A percentile compares a stretch with the other conserved stretches of the same genome.
Evolutionary conservation across 2,113 vertebrate genomes (phyloP).

Genomic region (Leiothrix lutea): DNA sequence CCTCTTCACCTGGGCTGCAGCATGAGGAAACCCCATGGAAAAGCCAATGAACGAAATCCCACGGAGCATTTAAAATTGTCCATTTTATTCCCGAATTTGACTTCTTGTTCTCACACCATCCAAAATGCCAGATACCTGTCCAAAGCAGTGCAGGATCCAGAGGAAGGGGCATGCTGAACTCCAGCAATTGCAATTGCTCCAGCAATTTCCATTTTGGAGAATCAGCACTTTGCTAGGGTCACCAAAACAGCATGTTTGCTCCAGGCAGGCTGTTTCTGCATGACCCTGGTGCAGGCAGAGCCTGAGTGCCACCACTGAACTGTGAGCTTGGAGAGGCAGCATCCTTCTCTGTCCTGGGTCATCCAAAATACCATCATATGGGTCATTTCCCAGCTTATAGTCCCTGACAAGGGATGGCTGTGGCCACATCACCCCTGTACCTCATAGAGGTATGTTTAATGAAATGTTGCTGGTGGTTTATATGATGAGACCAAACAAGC

Average conservation of each 20-base stretch:
- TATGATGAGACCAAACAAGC: background rate
- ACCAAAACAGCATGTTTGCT: background rate
- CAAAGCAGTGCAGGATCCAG: background rate
- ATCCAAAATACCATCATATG: accelerated
- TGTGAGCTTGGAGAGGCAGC: background rate
- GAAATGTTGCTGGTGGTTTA: background rate
- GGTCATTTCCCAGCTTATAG: background rate
- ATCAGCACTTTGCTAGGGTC: background rate
- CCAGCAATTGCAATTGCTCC: background rate
- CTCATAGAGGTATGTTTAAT: background rate
- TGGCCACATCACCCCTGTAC: accelerated
- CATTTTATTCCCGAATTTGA: background rate
- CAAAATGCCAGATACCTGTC: background rate
- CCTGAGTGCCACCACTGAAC: background rate
- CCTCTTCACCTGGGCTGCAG: background rate
- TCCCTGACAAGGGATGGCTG: background rate
- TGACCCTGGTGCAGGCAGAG: background rate
- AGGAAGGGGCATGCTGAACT: background rate
- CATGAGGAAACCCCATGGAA: background rate
- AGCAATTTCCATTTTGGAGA: accelerated
- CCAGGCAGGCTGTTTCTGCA: background rate
- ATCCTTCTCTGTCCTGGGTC: background rate
- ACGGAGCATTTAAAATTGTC: background rate
- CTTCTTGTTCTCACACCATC: background rate
- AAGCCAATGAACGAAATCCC: background rate